Percentiles rank a stretch among this genome's conserved stretches.
phyloP scores from a whole-genome alignment of 2,888 invertebrate genomes.

The Amaurobius ferox region DNA sequence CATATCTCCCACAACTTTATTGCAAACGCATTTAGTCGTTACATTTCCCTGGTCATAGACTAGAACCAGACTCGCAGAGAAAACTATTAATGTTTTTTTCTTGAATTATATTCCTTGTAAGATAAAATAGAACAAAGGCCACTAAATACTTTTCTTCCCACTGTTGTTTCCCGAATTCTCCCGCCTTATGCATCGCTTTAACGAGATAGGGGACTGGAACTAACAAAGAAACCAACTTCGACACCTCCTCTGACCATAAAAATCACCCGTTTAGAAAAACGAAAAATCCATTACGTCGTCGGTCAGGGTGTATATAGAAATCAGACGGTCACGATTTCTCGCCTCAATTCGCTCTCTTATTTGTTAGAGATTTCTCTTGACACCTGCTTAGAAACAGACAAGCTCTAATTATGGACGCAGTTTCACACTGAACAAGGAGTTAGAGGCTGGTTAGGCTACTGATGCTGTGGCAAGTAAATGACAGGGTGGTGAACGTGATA shows the following conservation, averaged over 20 bases:
- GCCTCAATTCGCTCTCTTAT: constrained; percentile 8
- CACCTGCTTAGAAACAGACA: constrained; percentile 38
- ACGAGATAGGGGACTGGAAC: constrained; percentile 53
- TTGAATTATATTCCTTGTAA: too few relatives aligned
- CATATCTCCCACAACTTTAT: too few relatives aligned
- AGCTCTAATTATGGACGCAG: constrained; percentile 26
- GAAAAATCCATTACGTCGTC: constrained; percentile 45
- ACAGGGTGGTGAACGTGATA: constrained; percentile 7
- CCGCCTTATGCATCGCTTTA: constrained; percentile 39
- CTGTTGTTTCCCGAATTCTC: neutral
- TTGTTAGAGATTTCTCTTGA: constrained; percentile 25
- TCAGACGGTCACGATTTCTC: constrained; percentile 42
- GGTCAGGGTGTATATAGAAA: constrained; percentile 26
- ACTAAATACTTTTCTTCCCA: neutral
- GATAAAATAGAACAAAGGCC: constrained; percentile 1
- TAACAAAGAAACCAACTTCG: constrained; percentile 28
- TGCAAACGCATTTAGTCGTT: too few relatives aligned
- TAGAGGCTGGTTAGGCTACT: neutral
- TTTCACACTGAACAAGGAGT: constrained; percentile 27
- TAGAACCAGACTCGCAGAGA: too few relatives aligned
- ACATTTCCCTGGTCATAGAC: too few relatives aligned
- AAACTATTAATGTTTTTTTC: too few relatives aligned
- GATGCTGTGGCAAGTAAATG: constrained; percentile 21
- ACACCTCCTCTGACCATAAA: constrained; percentile 29
- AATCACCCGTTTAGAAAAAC: constrained; percentile 43